Conservation (phyloP, 2,797 vertebrate species). For the Cheracebus regulus region DNA sequence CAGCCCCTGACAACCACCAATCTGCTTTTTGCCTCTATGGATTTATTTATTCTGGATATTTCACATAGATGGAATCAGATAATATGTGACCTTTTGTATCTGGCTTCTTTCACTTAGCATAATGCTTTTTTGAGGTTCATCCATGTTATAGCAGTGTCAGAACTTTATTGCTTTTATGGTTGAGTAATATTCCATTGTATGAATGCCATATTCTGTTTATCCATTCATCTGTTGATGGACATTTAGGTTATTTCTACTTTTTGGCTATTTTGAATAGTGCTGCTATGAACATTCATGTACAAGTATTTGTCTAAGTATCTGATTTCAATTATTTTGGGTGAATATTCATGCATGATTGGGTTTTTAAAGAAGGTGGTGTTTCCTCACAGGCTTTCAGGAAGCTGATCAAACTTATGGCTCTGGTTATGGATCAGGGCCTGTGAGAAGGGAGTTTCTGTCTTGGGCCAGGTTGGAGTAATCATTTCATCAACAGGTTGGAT, state of each 20-base stretch:
- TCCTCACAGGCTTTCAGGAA: constrained; percentile 9
- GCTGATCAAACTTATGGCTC: neutral
- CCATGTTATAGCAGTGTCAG: neutral
- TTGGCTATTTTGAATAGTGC: neutral
- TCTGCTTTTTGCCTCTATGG: neutral
- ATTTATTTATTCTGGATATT: constrained; percentile 10
- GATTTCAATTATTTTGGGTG: constrained; percentile 33
- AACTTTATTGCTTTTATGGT: neutral
- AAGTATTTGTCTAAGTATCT: neutral
- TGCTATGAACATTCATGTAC: neutral
- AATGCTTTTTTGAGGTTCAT: neutral
- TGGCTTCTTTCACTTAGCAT: neutral
- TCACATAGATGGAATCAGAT: neutral
- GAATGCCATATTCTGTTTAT: neutral
- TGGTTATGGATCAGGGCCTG: neutral
- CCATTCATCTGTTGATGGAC: neutral
- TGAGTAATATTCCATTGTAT: neutral
- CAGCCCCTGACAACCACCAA: neutral
- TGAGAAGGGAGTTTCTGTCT: neutral
- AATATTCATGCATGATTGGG: neutral
- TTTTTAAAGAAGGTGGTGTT: constrained; percentile 28
- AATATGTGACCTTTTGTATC: constrained; percentile 4
- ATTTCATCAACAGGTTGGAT: neutral
- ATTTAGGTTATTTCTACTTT: neutral
- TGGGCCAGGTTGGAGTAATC: neutral